A percentile compares a stretch with the other conserved stretches of the same genome.
These are phyloP conservation scores for Mergus octosetaceus DNA, from an alignment of 2,797 vertebrate genomes.

Conservation along the genomic window DNA sequence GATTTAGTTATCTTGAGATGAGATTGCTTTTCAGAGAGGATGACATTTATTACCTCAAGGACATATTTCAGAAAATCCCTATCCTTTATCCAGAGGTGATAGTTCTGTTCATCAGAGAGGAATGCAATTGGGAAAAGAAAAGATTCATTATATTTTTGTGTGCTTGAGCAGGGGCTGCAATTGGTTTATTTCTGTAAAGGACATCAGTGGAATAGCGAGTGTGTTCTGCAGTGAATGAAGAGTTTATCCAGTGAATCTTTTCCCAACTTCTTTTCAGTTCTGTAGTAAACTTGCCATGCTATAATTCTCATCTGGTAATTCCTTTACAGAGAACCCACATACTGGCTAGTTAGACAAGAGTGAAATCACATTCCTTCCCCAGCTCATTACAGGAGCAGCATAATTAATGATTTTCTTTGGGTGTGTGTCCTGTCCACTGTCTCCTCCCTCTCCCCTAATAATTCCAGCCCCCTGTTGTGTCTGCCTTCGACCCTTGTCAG, in stretches of 20 bases:
- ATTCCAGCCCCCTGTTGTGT: not conserved
- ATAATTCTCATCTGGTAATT: not conserved
- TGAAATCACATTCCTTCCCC: not conserved
- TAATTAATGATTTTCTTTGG: not conserved
- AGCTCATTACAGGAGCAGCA: not conserved
- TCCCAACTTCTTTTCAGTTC: not conserved
- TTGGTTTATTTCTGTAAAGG: conserved; percentile 35
- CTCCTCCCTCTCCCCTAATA: accelerated
- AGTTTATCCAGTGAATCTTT: not conserved
- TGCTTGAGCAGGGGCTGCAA: not conserved
- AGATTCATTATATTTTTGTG: conserved; percentile 50
- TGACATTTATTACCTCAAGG: conserved; percentile 66
- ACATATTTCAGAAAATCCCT: conserved; percentile 57
- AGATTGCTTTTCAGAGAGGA: conserved; percentile 66
- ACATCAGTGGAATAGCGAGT: not conserved
- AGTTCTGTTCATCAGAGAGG: conserved; percentile 53
- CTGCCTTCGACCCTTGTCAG: not conserved
- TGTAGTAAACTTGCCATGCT: not conserved
- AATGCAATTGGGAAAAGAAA: conserved; percentile 33
- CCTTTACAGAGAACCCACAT: not conserved
- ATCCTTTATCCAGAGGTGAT: conserved; percentile 43
- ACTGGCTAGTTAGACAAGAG: not conserved
- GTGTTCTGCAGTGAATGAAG: not conserved
- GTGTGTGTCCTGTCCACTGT: not conserved
- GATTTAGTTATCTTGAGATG: conserved; percentile 60